These are phyloP conservation scores for Cremastinae sp. DNA, from an alignment of 2,888 invertebrate genomes.

Conservation along the genomic window DNA sequence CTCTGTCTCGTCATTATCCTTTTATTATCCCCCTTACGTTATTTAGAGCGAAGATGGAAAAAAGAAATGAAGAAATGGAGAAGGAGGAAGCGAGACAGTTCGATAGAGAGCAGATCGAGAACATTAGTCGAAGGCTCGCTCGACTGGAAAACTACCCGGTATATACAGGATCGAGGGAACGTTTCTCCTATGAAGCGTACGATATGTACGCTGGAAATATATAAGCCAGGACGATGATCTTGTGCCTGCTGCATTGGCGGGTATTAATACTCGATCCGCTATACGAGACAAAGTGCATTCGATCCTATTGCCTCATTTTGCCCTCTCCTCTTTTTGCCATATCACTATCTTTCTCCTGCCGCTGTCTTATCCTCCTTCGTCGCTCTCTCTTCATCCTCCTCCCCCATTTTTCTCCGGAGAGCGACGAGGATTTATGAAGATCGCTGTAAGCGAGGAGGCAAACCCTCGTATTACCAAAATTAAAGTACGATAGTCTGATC, in stretches of 20 bases:
- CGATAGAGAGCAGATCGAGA: slow-evolving; percentile 52
- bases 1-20: slow-evolving; percentile 75
- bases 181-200: slow-evolving; percentile 46
- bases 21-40: slow-evolving; percentile 75
- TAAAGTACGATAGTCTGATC: slow-evolving; percentile 39
- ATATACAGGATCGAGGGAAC: slow-evolving; percentile 67
- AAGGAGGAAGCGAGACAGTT: slow-evolving; percentile 33
- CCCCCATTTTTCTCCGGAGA: slow-evolving; percentile 54
- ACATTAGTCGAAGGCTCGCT: slow-evolving; percentile 74
- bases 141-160: slow-evolving; percentile 68
- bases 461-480: slow-evolving; percentile 36
- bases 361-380: slow-evolving; percentile 12
- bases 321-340: slow-evolving; percentile 2
- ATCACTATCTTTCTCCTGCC: slow-evolving; percentile 1
- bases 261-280: slow-evolving; percentile 55
- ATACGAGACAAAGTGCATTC: slow-evolving; percentile 61
- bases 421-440: slow-evolving; percentile 52
- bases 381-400: slow-evolving; percentile 20
- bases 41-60: slow-evolving; percentile 70
- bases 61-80: slow-evolving; percentile 32
- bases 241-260: slow-evolving; percentile 32
- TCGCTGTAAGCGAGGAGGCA: slow-evolving; percentile 11
- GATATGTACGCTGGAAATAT: slow-evolving; percentile 53
- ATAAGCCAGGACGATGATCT: slow-evolving; percentile 66
- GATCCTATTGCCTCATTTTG: slow-evolving; percentile 48